A percentile compares a stretch with the other conserved stretches of the same genome.
Evolutionary conservation across 2,888 invertebrate genomes (phyloP).

Genomic region (Eupeodes luniger): DNA sequence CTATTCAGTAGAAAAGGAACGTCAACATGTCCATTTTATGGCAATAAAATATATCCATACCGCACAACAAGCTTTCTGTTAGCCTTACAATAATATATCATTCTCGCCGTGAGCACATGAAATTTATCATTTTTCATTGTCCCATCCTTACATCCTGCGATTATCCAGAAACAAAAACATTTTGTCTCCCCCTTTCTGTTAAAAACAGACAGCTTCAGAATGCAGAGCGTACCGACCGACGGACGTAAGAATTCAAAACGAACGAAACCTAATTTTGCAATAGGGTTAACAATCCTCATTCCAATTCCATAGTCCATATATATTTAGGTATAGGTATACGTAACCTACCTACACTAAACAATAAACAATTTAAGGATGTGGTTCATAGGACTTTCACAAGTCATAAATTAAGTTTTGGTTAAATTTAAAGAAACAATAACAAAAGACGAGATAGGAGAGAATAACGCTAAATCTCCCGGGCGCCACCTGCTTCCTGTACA

Average conservation of each 20-base stretch:
- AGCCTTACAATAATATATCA: constrained; percentile 56
- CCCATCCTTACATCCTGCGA: constrained; percentile 10
- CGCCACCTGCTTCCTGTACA: constrained; percentile 41
- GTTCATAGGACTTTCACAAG: constrained; percentile 36
- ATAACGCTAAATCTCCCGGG: constrained; percentile 41
- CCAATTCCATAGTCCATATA: neutral
- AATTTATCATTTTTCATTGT: constrained; percentile 58
- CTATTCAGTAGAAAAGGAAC: neutral
- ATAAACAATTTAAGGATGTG: constrained; percentile 19
- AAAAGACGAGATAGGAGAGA: constrained; percentile 5
- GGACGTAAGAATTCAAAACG: neutral
- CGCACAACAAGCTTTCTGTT: constrained; percentile 34
- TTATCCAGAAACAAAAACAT: constrained; percentile 33
- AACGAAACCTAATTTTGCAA: constrained; percentile 24
- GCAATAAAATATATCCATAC: neutral
- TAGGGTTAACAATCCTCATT: constrained; percentile 4
- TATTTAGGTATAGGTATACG: too few relatives aligned
- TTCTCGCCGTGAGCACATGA: constrained; percentile 44
- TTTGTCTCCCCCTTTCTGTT: neutral
- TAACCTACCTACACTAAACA: neutral
- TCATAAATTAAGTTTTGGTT: constrained; percentile 40
- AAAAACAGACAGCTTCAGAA: too few relatives aligned
- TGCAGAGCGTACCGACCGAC: too few relatives aligned
- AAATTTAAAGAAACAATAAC: constrained; percentile 35
- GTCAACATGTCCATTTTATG: constrained; percentile 3